Evolutionary conservation across 2,797 vertebrate species (phyloP).

Genomic region (Chelonia mydas): DNA sequence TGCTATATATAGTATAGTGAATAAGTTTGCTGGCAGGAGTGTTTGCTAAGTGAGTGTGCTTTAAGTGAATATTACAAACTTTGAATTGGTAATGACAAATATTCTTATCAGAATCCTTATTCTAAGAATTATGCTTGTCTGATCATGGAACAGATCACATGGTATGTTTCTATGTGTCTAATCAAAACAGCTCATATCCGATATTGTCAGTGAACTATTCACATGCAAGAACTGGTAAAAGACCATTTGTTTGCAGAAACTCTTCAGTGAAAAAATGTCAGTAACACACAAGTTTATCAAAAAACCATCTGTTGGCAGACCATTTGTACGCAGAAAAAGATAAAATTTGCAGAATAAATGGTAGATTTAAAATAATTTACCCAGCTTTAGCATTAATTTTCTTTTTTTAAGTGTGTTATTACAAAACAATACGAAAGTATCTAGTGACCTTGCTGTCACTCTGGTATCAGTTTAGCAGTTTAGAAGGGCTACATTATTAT

Average conservation of each 20-base stretch:
- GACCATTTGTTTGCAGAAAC: neutral
- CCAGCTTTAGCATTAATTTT: neutral
- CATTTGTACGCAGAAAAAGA: neutral
- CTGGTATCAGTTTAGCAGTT: neutral
- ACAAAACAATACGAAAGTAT: neutral
- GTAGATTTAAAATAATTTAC: neutral
- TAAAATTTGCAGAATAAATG: neutral
- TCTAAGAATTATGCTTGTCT: neutral
- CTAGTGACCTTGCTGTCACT: neutral
- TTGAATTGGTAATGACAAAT: neutral
- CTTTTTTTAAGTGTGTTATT: neutral
- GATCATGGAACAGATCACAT: neutral
- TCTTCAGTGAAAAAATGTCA: neutral
- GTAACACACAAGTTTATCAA: neutral
- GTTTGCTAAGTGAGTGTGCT: neutral
- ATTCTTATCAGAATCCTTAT: neutral
- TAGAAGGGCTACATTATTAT: neutral
- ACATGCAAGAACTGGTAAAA: neutral
- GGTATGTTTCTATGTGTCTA: neutral
- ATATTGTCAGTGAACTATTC: neutral
- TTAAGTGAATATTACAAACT: neutral
- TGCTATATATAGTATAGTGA: neutral
- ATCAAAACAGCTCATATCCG: fast-evolving
- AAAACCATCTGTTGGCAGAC: neutral
- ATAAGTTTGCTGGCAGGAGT: neutral